phyloP scores from a whole-genome alignment of 2,888 invertebrate genomes.

The Homarus gammarus region DNA sequence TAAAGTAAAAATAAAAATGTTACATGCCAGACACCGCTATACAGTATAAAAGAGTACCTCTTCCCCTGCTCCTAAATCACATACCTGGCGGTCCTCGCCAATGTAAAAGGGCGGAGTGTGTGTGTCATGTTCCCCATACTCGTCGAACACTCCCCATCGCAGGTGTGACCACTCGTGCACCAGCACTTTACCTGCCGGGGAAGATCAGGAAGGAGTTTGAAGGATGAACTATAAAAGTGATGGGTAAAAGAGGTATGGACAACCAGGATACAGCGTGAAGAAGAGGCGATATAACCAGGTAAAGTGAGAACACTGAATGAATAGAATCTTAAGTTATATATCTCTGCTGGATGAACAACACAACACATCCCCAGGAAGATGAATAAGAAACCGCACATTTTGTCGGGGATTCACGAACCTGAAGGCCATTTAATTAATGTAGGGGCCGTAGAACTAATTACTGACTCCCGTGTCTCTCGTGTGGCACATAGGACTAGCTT shows the following conservation, averaged over 20 bases:
- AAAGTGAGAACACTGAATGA: not conserved
- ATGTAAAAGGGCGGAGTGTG: conserved; percentile 76
- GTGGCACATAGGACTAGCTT: no score
- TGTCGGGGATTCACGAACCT: no score
- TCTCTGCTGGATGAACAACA: no score
- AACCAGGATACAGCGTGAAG: not conserved
- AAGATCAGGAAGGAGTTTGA: not conserved
- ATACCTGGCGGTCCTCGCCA: conserved; percentile 54
- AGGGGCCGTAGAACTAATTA: no score
- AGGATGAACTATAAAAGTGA: not conserved
- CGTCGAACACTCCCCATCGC: conserved; percentile 78
- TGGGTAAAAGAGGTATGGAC: not conserved
- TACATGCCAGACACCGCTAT: no score
- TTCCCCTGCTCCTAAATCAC: no score
- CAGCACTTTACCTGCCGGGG: conserved; percentile 72
- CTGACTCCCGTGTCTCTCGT: no score
- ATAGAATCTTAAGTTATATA: no score
- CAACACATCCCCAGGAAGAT: no score
- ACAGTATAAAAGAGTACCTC: no score
- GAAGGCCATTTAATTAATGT: no score
- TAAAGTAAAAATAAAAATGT: not conserved
- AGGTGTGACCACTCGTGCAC: conserved; percentile 78
- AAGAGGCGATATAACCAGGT: not conserved
- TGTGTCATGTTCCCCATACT: conserved; percentile 77
- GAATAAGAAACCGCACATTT: no score